A percentile compares a stretch with the other conserved stretches of the same genome.
Evolutionary conservation across 1,140 invertebrate genomes (phyloP).

Genomic region (Aphis craccivora): DNA sequence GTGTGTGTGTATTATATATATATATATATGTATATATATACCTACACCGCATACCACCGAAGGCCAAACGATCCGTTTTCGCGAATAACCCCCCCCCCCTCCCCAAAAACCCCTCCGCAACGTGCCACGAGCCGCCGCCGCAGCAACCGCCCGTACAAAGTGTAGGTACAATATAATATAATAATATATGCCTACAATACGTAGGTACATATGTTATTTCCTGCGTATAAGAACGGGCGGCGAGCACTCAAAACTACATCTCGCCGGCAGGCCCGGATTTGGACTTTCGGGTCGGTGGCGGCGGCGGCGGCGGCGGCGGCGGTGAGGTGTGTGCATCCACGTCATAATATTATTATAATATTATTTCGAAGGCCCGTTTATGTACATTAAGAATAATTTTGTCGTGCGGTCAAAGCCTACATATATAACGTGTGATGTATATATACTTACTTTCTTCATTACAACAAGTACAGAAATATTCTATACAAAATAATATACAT

Average conservation of each 20-base stretch:
- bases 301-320: too few relatives aligned
- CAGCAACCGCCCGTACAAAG: neutral
- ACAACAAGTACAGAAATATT: too few relatives aligned
- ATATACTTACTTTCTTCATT: neutral
- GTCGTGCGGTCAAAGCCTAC: neutral
- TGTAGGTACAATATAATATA: too few relatives aligned
- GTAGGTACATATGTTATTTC: neutral
- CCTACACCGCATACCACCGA: neutral
- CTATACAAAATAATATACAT: too few relatives aligned
- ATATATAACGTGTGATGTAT: neutral
- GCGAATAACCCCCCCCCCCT: neutral
- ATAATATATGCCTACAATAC: neutral
- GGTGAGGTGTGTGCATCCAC: too few relatives aligned
- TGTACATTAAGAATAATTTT: neutral
- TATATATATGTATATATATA: too few relatives aligned
- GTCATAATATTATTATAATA: neutral
- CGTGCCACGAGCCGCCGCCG: neutral
- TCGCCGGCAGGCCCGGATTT: neutral
- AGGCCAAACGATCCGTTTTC: slow-evolving; percentile 26
- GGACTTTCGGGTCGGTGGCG: neutral
- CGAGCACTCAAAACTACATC: neutral
- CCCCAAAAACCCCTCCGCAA: neutral
- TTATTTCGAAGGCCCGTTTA: neutral
- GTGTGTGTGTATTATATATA: neutral
- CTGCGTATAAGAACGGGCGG: neutral